phyloP scores from a whole-genome alignment of 2,888 invertebrate species.

The Eristalis pertinax region DNA sequence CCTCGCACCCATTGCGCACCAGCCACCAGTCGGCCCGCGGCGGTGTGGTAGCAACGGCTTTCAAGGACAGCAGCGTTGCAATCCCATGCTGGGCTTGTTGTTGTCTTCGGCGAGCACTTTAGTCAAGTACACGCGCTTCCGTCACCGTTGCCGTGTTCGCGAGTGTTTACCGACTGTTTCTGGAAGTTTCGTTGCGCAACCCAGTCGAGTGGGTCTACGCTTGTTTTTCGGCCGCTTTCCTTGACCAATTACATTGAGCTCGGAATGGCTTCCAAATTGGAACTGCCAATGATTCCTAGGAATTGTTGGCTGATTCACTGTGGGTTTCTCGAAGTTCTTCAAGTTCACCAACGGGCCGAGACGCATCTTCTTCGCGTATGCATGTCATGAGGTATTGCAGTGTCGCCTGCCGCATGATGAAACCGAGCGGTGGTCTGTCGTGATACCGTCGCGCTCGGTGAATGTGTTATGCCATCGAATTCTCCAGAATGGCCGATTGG shows the following conservation, averaged over 20 bases:
- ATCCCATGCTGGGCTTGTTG: background rate
- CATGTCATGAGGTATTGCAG: background rate
- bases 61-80: constrained; percentile 30
- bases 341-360: background rate
- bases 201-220: background rate
- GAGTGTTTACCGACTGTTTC: constrained; percentile 6
- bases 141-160: background rate
- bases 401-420: background rate
- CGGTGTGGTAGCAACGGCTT: background rate
- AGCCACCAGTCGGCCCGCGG: too few relatives aligned
- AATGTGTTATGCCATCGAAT: too few relatives aligned
- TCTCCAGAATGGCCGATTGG: background rate
- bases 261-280: background rate
- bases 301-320: background rate
- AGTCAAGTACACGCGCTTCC: constrained; percentile 29
- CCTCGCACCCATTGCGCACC: constrained; percentile 5
- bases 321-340: background rate
- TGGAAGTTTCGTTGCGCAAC: constrained; percentile 29
- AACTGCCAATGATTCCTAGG: background rate
- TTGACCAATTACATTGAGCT: constrained; percentile 36
- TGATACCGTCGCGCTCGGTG: background rate
- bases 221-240: constrained; percentile 18
- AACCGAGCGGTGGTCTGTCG: background rate
- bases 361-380: background rate
- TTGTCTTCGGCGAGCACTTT: background rate